Conservation (phyloP, 92 coral and sea anemone genomes). For the Scolanthus callimorphus region DNA sequence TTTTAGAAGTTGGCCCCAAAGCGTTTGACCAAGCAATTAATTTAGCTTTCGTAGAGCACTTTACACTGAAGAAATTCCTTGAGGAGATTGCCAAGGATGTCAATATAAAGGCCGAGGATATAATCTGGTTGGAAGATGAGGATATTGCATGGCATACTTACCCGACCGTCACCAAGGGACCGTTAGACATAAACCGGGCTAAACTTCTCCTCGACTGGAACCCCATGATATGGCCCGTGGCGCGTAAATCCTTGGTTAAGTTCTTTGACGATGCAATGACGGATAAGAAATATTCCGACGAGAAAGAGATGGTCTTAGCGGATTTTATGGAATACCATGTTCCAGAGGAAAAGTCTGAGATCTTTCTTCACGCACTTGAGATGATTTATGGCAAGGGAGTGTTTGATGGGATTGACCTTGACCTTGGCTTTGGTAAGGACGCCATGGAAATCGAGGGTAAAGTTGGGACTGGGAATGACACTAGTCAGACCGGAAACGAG, state of each 20-base stretch:
- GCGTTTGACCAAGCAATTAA: constrained; percentile 81
- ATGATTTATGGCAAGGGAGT: constrained; percentile 79
- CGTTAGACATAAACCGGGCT: constrained; percentile 77
- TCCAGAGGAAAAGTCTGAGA: constrained; percentile 66
- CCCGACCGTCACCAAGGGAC: constrained; percentile 90
- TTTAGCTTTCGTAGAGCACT: constrained; percentile 86
- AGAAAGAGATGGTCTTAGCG: constrained; percentile 87
- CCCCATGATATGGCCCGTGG: constrained; percentile 82
- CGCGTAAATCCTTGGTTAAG: constrained; percentile 47
- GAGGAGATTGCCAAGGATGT: constrained; percentile 66
- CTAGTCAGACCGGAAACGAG: too few relatives aligned
- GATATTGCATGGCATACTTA: constrained; percentile 88
- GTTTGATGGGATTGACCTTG: constrained; percentile 76
- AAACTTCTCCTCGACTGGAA: constrained; percentile 74
- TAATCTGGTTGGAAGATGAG: constrained; percentile 62
- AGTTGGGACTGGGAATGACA: background rate
- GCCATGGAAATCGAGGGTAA: constrained; percentile 68
- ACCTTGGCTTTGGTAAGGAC: constrained; percentile 67
- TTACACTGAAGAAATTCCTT: constrained; percentile 68
- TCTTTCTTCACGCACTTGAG: constrained; percentile 53
- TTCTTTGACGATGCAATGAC: constrained; percentile 90
- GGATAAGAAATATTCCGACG: constrained; percentile 42
- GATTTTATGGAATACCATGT: constrained; percentile 80
- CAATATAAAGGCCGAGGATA: constrained; percentile 40
- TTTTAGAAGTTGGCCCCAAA: constrained; percentile 54